Percentiles rank a stretch among this genome's conserved stretches.
Evolutionary conservation across 2,797 vertebrate species (phyloP).

Genomic region (Enteromius fasciolatus): DNA sequence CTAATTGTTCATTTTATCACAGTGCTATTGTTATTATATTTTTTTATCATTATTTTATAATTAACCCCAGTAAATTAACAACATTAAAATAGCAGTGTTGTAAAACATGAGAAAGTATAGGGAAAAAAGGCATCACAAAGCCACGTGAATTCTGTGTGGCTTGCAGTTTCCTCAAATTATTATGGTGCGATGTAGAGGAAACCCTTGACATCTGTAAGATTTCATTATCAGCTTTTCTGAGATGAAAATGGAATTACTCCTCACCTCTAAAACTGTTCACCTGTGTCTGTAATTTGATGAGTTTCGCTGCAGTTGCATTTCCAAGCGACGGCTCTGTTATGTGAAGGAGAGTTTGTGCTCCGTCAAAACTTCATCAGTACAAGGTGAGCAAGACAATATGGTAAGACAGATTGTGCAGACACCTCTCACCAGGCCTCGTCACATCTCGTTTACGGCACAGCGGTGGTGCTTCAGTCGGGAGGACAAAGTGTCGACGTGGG

Average conservation of each 20-base stretch:
- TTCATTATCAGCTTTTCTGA: conserved; percentile 72
- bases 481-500: conserved; percentile 54
- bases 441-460: conserved; percentile 78
- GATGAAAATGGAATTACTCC: conserved; percentile 66
- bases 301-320: conserved; percentile 64
- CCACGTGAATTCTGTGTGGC: conserved; percentile 67
- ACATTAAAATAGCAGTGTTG: not conserved
- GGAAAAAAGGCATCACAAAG: conserved; percentile 63
- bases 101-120: not conserved
- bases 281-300: conserved; percentile 63
- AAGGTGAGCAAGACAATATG: conserved; percentile 72
- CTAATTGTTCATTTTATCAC: not conserved
- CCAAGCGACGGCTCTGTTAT: conserved; percentile 44
- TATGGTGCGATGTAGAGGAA: conserved; percentile 67
- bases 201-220: conserved; percentile 70
- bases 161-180: conserved; percentile 75
- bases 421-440: conserved; percentile 73
- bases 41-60: conserved; percentile 61
- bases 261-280: conserved; percentile 50
- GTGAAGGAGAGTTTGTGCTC: conserved; percentile 58
- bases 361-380: conserved; percentile 68
- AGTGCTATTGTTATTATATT: not conserved
- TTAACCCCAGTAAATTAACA: conserved; percentile 18
- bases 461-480: conserved; percentile 61
- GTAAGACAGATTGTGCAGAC: conserved; percentile 67